Evolutionary conservation across 2,113 vertebrate genomes (phyloP), one percentile per base, ranked within the genome.

Genomic region (Callopanchax toddi): DNA sequence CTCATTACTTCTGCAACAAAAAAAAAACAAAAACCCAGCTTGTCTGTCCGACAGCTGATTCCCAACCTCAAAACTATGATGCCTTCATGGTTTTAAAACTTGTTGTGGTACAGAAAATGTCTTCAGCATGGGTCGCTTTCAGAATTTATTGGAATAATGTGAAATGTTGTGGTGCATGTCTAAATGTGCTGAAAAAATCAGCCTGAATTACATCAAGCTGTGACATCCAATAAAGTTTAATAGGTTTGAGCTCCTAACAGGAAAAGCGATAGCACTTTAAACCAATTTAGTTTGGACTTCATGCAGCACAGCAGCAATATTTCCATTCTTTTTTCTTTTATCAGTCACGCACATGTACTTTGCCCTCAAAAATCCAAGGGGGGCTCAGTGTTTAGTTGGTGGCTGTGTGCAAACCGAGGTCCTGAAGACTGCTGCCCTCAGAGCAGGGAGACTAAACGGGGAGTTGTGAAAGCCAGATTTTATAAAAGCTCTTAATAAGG

Each of bases 401-500:
- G 40, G 67, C 42, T 62, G 60, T 68, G 60, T 74, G 61, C 64
- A 85, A 84, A 79, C 64, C 18, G 51, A 71, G 81, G 69, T 83
- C 77, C 78, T 71, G 50, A 60, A 76, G 76, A 67, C 71, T 62
- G 51, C 55, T 73, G 82, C 60, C 81, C 76, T 78, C 69, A 63
- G 22, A 72, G 37, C 34, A 21, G 72, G n/a, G n/a, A 71, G 70
- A 81, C 72, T 78, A 71, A 64, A 17, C 13, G 23, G 22, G 48
- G 48, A 6, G 40, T 17, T 17, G 74, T 86, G 80, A 90, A 90
- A 87, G 87, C 82, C 79, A 85, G 86, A 91, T 88, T 90, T 89
- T 79, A 82, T 87, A 83, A 86, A 90, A 89, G 71, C 86, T 82
- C 84, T 82, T 89, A 86, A 87, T 85, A 90, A 88, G 83, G 79